Base-by-base conservation (phyloP, 30 jellyfish, hydroid and myxozoan genomes). In the Phacellophora camtschatica region DNA sequence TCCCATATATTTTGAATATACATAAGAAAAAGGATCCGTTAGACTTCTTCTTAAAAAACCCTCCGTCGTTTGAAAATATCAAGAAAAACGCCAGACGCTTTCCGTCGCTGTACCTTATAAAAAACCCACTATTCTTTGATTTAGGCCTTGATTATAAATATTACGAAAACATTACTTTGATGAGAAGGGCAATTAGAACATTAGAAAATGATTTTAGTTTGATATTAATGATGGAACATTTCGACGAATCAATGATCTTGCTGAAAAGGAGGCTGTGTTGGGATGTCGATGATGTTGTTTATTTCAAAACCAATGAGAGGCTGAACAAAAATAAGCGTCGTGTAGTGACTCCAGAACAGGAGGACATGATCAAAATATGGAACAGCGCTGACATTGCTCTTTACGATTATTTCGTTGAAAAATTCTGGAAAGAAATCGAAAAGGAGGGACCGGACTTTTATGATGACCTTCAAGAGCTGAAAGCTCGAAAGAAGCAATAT, bases 211-310 rank as follows among this genome's bases (percentile, higher is more conserved):
- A 93, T 70, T 93, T 93, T 51, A 85, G 81, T 67, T 72, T 93
- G 50, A 90, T 93, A 18, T 45, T 93, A 72, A 74, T 93, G 84
- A 93, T 82, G 97, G 99, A 93, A 57, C 95, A 93, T 70, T 93
- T 93, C 43, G 99, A 93, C 80, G 99, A 93, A 81, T 93, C 99
- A 23, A 71, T 93, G 88, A 86, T 92, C 36, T 55, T 93, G 41
- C 74, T 93, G 72, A 95, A 88, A 66, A 88, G 99, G 89, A 86
- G 97, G 74, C 73, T 93, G 22, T 86, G 99, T 68, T 93, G 99
- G 99, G 56, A 72, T 25, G 81, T 85, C 16, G 99, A 93, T 74
- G 99, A 93, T 53, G 97, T 93, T 23, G 97, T 93, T 6, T 93
- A 68, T 36, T 93, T 93, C 81, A 93, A 86, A 82, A 81, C 89